Percentiles rank a stretch among this genome's conserved stretches.
These are phyloP conservation scores for Corydoras sp. DNA, from an alignment of 2,113 vertebrate genomes.

Conservation along the genomic window DNA sequence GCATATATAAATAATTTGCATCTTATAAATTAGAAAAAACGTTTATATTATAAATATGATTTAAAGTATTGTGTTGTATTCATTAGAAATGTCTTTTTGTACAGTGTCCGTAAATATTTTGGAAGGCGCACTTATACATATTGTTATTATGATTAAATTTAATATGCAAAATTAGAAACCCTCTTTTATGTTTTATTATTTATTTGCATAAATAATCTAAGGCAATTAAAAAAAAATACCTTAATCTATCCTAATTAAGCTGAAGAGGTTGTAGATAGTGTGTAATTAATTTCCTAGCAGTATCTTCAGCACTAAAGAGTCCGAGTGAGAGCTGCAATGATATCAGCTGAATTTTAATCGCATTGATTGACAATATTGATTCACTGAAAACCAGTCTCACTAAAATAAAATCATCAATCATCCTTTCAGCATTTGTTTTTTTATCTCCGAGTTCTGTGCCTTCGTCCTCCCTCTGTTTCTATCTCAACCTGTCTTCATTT, in stretches of 20 bases:
- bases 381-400: conserved; percentile 40
- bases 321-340: conserved; percentile 5
- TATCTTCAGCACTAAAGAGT: conserved; percentile 6
- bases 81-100: not conserved
- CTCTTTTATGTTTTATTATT: conserved; percentile 2
- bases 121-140: not conserved
- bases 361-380: conserved; percentile 53
- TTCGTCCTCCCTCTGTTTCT: not conserved
- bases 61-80: conserved; percentile 4
- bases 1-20: not conserved
- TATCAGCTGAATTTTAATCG: conserved; percentile 50
- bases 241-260: conserved; percentile 17
- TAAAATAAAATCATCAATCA: conserved; percentile 49
- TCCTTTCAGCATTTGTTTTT: conserved; percentile 13
- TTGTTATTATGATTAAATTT: not conserved
- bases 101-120: not conserved
- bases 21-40: no score
- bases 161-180: conserved; percentile 2
- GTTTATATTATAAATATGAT: not conserved
- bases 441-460: not conserved
- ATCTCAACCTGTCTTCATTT: conserved; percentile 22
- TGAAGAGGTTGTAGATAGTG: conserved; percentile 24
- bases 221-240: conserved; percentile 9
- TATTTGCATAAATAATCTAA: not conserved
- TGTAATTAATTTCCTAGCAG: conserved; percentile 20